phyloP scores from a whole-genome alignment of 2,888 invertebrate species.

The Lasius platythorax region DNA sequence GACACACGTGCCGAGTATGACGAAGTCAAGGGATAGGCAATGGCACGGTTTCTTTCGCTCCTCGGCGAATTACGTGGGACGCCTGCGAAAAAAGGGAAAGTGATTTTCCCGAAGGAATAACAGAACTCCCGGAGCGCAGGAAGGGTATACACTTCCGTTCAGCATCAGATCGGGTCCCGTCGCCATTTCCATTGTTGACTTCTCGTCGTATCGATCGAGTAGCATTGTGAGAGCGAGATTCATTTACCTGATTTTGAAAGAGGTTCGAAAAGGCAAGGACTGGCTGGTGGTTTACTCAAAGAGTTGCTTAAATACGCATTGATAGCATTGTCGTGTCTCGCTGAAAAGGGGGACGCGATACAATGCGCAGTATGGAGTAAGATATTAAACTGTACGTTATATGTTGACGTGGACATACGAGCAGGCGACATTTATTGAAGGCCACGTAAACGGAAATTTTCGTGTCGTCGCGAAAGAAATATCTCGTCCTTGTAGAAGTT shows the following conservation, averaged over 20 bases:
- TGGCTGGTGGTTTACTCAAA: neutral
- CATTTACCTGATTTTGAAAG: conserved; percentile 57
- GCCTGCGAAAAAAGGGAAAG: conserved; percentile 72
- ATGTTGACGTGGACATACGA: conserved; percentile 2
- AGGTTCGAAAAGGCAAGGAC: neutral
- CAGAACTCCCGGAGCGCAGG: conserved; percentile 40
- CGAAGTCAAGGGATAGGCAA: conserved; percentile 28
- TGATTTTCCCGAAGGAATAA: conserved; percentile 63
- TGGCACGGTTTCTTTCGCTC: conserved; percentile 27
- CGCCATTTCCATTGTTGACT: conserved; percentile 59
- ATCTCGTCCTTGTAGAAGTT: conserved; percentile 23
- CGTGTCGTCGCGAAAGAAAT: neutral
- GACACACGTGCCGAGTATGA: conserved; percentile 58
- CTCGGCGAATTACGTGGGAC: conserved; percentile 62
- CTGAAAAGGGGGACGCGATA: conserved; percentile 39
- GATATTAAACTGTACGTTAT: conserved; percentile 26
- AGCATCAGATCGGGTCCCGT: conserved; percentile 21
- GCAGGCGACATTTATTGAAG: conserved; percentile 39
- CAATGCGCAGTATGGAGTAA: conserved; percentile 17
- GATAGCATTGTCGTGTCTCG: conserved; percentile 66
- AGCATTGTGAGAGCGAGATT: conserved; percentile 62
- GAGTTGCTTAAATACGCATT: conserved; percentile 65
- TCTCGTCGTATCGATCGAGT: conserved; percentile 62
- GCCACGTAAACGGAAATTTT: neutral
- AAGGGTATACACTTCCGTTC: conserved; percentile 62